Evolutionary conservation across 2,113 vertebrate genomes (phyloP), one percentile per base, ranked within the genome.

Genomic region (Emydocephalus ijimae): DNA sequence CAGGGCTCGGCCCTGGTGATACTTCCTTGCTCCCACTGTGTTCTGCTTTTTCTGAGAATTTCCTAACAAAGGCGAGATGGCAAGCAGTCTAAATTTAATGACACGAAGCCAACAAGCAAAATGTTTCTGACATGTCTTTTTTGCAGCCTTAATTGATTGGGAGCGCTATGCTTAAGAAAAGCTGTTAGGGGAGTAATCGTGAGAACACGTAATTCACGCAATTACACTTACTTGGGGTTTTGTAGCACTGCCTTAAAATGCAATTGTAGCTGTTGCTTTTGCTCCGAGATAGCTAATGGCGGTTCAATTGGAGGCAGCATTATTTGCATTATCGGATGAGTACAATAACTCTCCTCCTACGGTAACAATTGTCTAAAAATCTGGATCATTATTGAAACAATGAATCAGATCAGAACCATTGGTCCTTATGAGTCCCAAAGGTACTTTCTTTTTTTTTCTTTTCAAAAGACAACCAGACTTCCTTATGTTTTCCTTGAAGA

Each of bases 31-130:
- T 87, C 85, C 43, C 24, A 39, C 48, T 48, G 24, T 57, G 24
- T 92, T 92, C n/a, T 92, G 45, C 56, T 61, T 1, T 48, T 92
- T 88, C 85, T 52, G 86, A 88, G 91, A 88, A 88, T 92, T 64
- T 64, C 10, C 57, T 52, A 15, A 23, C 91, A 39, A 52, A 87
- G 57, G 85, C 1, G 69, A 92, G 5, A 39, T 39, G 5, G 21
- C 29, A 26, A 64, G 12, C 57, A 12, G 29, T 64, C 87, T 50
- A 24, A 89, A n/a, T 57, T 54, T 54, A 34, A 24, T 50, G 48
- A 52, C 39, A 64, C 4, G 26, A 88, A 88, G 39, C 85, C 61
- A 69, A 10, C 10, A n/a, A 87, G 48, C 89, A 74, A 69, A 48
- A 26, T 90, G 29, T 39, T 74, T 34, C 54, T 20, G 52, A 12